Base-by-base conservation (phyloP, 2,888 invertebrate genomes). In the Pyrgus malvae region DNA sequence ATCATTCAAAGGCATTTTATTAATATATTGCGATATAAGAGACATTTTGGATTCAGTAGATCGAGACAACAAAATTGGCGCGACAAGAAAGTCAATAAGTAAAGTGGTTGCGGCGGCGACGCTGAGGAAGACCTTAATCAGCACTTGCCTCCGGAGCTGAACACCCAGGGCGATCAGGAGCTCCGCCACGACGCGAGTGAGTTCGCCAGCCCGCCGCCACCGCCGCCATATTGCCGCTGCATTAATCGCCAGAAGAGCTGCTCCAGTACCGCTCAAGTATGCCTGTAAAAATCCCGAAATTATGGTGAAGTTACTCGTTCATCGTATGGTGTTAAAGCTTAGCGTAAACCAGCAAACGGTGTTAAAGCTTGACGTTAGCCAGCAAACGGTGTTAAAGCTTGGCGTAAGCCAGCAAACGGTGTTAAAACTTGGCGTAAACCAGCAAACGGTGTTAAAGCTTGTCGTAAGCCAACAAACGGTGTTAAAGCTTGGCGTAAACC, bases 131-230 rank as follows among this genome's bases (percentile, higher is more conserved):
- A 77, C 71, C 58, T 84, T 84, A 1, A 64, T 37, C 2, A 61
- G 58, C 1, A 84, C 59, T 56, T 83, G 81, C 1, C 77, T 64
- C n/a, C 60, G 58, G 0, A 86, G 57, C 0, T 66, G 71, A 5
- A 84, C 63, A 0, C 83, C 86, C 9, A 84, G 48, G 0, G 72
- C 63, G 5, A 60, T 56, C 4, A 85, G 70, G 1, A 85, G 64
- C 14, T 86, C 84, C 0, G 78, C 79, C 8, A 86, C 69, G 0
- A 74, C 77, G 0, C 61, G 69, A 0, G 81, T 84, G 9, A 83
- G 44, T 6, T 80, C 68, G 0, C 68, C 72, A 0, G 80, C 71
- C 0, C 21, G 25, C 0, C 57, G 62, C 86, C 86, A 87, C 0
- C 75, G 71, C 1, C 60, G 65, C 70, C 68, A 79, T 3, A 86